Base-by-base conservation (phyloP, 2,888 invertebrate species). In the Phymatocera aterrima region DNA sequence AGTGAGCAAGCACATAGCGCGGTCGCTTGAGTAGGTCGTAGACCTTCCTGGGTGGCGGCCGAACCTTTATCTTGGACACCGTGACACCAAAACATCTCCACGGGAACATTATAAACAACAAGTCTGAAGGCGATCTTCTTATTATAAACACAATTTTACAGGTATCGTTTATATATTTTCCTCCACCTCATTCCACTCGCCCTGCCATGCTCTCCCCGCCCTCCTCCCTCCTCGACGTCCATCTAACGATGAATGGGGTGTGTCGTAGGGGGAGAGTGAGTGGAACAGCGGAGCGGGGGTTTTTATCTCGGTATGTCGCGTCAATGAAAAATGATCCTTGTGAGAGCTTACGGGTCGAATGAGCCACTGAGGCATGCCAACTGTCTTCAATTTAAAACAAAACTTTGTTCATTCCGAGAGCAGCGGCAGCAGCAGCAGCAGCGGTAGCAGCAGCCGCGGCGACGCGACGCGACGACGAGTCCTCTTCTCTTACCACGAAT, bases 261-360 rank as follows among this genome's bases (percentile, higher is more conserved):
- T 68, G 21, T 0, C 18, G 15, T 18, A 57, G 78, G 72, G 78
- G 78, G 51, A 37, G 77, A 28, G 74, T 46, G n/a, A 57, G 34
- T 46, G 10, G 54, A 40, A 64, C 2, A 37, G 37, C 12, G 79
- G 74, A n/a, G n/a, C n/a, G 79, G 79, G 77, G 84, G 81, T 87
- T n/a, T n/a, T n/a, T 88, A 87, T 89, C 87, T 86, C 81, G 79
- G 79, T 83, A 81, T 82, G 83, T 81, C 85, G 84, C 84, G 84
- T 82, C 81, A 79, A 75, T 85, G 87, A 87, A 88, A 89, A 88
- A 85, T 82, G 86, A 89, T 89, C 87, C 85, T 83, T 87, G 87
- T 85, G 88, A 86, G 87, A 87, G 83, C 82, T 81, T 80, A 40
- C 81, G 80, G 81, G 81, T 81, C 80, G 81, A 82, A 80, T 54